phyloP scores from a whole-genome alignment of 53 echinoderm and acorn worm species.

The Antedon mediterranea region DNA sequence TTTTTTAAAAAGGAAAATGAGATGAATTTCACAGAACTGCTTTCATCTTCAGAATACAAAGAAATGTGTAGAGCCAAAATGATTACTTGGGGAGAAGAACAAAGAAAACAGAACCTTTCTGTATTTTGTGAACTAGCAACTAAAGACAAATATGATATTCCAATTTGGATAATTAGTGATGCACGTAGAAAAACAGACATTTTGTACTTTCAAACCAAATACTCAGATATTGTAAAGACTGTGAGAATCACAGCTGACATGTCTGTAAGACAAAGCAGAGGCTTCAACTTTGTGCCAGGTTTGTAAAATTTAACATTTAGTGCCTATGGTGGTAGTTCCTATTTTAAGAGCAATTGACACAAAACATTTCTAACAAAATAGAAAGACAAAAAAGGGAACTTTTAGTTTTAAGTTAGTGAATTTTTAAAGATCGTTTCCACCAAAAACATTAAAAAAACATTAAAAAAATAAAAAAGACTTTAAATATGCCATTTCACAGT shows the following conservation, averaged over 20 bases:
- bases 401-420: too few relatives aligned
- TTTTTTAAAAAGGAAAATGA: constrained; percentile 37
- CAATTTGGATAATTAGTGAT: constrained; percentile 90
- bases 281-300: constrained; percentile 63
- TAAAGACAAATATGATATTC: constrained; percentile 1
- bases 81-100: constrained; percentile 86
- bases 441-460: too few relatives aligned
- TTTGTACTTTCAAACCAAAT: constrained; percentile 45
- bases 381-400: too few relatives aligned
- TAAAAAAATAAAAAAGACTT: too few relatives aligned
- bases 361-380: too few relatives aligned
- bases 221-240: constrained; percentile 35
- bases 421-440: too few relatives aligned
- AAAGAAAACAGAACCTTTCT: constrained; percentile 37
- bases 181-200: constrained; percentile 66
- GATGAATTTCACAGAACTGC: constrained; percentile 49
- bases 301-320: too few relatives aligned
- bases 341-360: too few relatives aligned
- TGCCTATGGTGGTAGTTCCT: too few relatives aligned
- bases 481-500: too few relatives aligned
- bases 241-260: constrained; percentile 59
- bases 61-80: constrained; percentile 73
- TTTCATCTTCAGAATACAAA: constrained; percentile 74
- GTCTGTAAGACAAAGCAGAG: constrained; percentile 41
- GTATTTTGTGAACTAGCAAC: constrained; percentile 77